Evolutionary conservation across 1,140 invertebrate species (phyloP).

Genomic region (Aricia agestis): DNA sequence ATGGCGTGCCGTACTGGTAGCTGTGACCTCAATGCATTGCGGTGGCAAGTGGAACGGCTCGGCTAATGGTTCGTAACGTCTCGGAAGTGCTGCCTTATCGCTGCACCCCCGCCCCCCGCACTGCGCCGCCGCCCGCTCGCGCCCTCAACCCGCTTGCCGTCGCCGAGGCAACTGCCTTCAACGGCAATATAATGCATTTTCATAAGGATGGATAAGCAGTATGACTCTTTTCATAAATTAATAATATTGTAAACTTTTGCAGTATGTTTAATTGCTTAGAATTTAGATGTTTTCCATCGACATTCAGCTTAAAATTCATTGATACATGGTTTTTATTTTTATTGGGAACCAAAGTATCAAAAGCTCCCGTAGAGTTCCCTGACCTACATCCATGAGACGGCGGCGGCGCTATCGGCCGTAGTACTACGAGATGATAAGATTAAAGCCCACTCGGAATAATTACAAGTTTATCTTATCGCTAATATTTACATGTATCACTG

Average conservation of each 20-base stretch:
- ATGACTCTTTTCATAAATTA: no score
- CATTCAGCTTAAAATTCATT: no score
- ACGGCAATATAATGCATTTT: background rate
- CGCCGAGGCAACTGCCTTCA: constrained; percentile 30
- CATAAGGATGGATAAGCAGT: no score
- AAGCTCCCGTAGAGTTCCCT: background rate
- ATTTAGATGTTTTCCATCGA: no score
- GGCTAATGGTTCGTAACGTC: constrained; percentile 58
- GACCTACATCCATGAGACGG: constrained; percentile 17
- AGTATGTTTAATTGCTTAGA: no score
- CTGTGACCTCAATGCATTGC: background rate
- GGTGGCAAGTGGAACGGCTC: constrained; percentile 29
- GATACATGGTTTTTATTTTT: no score
- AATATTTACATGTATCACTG: constrained; percentile 8
- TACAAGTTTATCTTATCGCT: constrained; percentile 9
- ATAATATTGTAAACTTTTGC: no score
- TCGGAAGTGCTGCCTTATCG: constrained; percentile 53
- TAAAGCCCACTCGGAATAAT: background rate
- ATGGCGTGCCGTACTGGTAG: background rate
- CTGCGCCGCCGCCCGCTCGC: constrained; percentile 26
- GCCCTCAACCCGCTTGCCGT: constrained; percentile 43
- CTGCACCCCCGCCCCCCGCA: constrained; percentile 26
- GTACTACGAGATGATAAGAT: constrained; percentile 4
- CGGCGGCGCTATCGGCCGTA: background rate
- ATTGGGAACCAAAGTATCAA: background rate